Conservation (phyloP, 2,888 invertebrate genomes). For the Melanostoma mellinum region DNA sequence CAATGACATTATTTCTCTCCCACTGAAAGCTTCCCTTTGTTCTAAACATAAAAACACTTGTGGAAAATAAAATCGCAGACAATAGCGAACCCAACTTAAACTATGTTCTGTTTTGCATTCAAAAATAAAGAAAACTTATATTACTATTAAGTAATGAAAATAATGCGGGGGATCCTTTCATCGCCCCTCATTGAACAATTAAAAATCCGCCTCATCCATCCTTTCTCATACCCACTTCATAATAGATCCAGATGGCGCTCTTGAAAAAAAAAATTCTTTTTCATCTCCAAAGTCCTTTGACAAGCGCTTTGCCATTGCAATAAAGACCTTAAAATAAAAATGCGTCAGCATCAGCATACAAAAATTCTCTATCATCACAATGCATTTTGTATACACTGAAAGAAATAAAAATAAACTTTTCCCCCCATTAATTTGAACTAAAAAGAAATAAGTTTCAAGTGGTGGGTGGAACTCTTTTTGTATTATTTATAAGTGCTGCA, state of each 20-base stretch:
- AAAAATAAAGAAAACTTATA: slow-evolving; percentile 4
- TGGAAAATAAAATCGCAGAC: neutral
- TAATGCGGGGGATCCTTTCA: slow-evolving; percentile 19
- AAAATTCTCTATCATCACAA: slow-evolving; percentile 47
- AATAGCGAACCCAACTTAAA: slow-evolving; percentile 10
- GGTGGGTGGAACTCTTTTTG: slow-evolving; percentile 27
- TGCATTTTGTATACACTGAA: slow-evolving; percentile 42
- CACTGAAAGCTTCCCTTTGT: neutral
- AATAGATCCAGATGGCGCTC: slow-evolving; percentile 31
- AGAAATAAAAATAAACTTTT: slow-evolving; percentile 52
- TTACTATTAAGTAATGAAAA: slow-evolving; percentile 47
- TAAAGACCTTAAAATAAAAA: slow-evolving; percentile 34
- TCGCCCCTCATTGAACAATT: slow-evolving; percentile 27
- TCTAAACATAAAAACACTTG: neutral
- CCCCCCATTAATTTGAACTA: slow-evolving; percentile 6
- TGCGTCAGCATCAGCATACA: slow-evolving; percentile 19
- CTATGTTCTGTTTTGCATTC: slow-evolving; percentile 9
- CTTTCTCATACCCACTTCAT: slow-evolving; percentile 3
- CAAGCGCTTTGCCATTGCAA: slow-evolving; percentile 19
- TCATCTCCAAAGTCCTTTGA: slow-evolving; percentile 60
- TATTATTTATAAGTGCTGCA: slow-evolving; percentile 53
- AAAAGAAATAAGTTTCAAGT: slow-evolving; percentile 7
- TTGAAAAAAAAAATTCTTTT: slow-evolving; percentile 44
- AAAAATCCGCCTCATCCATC: neutral
- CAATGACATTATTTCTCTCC: slow-evolving; percentile 33